phyloP scores from a whole-genome alignment of 2,113 vertebrate species.

The Microcebus lehilahytsara region DNA sequence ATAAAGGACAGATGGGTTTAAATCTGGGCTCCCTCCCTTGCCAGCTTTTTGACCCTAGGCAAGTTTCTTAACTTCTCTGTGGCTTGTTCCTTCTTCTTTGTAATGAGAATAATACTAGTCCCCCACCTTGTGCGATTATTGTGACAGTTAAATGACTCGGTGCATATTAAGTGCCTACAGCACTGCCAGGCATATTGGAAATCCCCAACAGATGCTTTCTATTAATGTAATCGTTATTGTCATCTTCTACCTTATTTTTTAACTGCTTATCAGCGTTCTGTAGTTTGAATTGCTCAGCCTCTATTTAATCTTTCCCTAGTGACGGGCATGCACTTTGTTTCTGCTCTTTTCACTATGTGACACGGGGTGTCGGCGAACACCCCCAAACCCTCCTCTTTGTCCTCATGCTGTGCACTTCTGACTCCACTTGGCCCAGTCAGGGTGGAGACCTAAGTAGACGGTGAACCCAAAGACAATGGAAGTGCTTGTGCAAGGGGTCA shows the following conservation, averaged over 20 bases:
- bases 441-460: too few species aligned
- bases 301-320: neutral
- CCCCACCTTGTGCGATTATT: neutral
- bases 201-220: neutral
- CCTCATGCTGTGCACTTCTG: neutral
- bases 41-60: neutral
- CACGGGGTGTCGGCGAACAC: accelerated
- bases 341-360: neutral
- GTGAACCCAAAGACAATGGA: neutral
- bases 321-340: neutral
- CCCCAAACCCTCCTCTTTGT: neutral
- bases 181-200: neutral
- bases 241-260: neutral
- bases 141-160: neutral
- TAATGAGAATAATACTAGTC: neutral
- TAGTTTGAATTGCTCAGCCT: neutral
- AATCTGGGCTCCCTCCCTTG: neutral
- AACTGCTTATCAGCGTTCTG: neutral
- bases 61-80: neutral
- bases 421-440: neutral
- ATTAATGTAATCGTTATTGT: neutral
- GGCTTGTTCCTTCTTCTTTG: neutral
- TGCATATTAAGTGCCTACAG: neutral
- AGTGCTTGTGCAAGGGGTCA: neutral
- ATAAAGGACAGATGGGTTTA: neutral